A percentile compares a stretch with the other conserved stretches of the same genome.
These are phyloP conservation scores for Gymnoscelis rufifasciata DNA, from an alignment of 2,888 invertebrate species.

Conservation along the genomic window DNA sequence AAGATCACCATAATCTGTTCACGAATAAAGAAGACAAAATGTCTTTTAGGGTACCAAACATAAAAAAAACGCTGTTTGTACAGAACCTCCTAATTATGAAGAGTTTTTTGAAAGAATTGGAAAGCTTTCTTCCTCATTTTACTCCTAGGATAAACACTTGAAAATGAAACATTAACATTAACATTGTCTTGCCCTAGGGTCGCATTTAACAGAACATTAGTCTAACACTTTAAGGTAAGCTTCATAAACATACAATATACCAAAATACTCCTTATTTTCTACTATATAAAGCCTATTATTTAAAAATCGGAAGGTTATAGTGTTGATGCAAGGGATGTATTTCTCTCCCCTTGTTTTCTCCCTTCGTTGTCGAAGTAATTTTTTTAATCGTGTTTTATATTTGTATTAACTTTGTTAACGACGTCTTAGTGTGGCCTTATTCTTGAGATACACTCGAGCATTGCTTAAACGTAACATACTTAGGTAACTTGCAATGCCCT, in stretches of 20 bases:
- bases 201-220: conserved; percentile 67
- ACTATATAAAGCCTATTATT: conserved; percentile 26
- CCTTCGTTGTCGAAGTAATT: conserved; percentile 66
- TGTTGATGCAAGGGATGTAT: conserved; percentile 57
- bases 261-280: conserved; percentile 23
- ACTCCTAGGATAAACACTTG: too few relatives aligned
- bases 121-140: too few relatives aligned
- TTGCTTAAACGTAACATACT: too few relatives aligned
- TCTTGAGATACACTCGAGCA: too few relatives aligned
- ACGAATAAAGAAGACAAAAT: too few relatives aligned
- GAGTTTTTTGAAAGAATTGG: too few relatives aligned
- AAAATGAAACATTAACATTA: conserved; percentile 71
- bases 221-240: conserved; percentile 71
- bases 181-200: conserved; percentile 62
- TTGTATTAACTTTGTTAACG: conserved; percentile 78
- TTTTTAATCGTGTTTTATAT: conserved; percentile 79
- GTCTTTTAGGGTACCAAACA: too few relatives aligned
- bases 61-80: too few relatives aligned
- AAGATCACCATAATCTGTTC: too few relatives aligned
- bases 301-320: conserved; percentile 45
- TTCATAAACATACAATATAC: conserved; percentile 57
- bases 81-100: too few relatives aligned
- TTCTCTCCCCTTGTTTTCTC: conserved; percentile 45
- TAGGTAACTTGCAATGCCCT: too few relatives aligned
- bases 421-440: conserved; percentile 59